Percentiles rank a stretch among this genome's conserved stretches.
Evolutionary conservation across 2,113 vertebrate genomes (phyloP).

Genomic region (Tachycineta bicolor): DNA sequence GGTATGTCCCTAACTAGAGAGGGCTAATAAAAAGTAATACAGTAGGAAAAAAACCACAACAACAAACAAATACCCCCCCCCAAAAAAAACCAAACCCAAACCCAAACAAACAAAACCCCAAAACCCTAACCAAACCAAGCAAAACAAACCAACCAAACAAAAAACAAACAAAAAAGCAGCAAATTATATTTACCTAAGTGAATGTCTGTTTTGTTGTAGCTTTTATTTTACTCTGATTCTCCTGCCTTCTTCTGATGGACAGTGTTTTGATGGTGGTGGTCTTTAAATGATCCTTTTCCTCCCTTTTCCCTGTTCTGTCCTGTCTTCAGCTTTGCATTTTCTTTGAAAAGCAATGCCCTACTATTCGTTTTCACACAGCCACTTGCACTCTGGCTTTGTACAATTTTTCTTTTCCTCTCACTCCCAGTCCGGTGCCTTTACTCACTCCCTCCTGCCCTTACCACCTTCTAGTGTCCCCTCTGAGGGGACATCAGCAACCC

Average conservation of each 20-base stretch:
- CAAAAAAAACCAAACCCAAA: too few relatives aligned
- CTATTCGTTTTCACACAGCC: background rate
- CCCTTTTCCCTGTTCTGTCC: background rate
- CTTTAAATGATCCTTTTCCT: background rate
- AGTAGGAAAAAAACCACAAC: too few relatives aligned
- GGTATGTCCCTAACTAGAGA: background rate
- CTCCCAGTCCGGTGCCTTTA: too few relatives aligned
- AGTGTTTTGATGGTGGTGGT: background rate
- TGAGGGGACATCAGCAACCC: background rate
- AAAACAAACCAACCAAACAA: too few relatives aligned
- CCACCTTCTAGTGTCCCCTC: background rate
- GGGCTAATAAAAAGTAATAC: background rate
- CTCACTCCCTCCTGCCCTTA: background rate
- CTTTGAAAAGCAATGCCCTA: background rate
- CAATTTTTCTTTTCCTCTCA: background rate
- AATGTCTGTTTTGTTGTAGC: background rate
- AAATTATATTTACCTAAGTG: background rate
- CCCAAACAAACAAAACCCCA: too few relatives aligned
- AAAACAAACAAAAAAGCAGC: background rate
- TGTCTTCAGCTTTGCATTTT: background rate
- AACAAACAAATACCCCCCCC: background rate
- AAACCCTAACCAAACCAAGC: too few relatives aligned
- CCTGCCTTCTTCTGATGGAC: background rate
- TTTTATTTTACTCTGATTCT: background rate
- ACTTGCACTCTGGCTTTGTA: background rate